Conservation (phyloP, 2,888 invertebrate genomes). For the Trissolcus japonicus region DNA sequence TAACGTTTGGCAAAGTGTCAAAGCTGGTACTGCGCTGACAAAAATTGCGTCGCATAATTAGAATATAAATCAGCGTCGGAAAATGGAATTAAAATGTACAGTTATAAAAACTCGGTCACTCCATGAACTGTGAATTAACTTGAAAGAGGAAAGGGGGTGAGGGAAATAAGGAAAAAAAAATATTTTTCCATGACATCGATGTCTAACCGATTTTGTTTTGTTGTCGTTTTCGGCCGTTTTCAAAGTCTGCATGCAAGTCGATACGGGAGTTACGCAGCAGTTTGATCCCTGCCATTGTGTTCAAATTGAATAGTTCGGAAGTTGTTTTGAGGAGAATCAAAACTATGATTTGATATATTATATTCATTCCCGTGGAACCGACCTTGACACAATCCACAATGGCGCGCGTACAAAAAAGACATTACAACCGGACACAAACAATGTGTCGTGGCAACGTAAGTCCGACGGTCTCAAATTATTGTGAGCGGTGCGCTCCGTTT, state of each 20-base stretch:
- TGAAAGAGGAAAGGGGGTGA: too few species aligned
- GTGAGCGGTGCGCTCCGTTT: conserved; percentile 21
- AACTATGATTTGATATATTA: conserved; percentile 3
- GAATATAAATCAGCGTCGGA: conserved; percentile 22
- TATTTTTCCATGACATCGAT: too few species aligned
- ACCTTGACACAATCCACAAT: conserved; percentile 6
- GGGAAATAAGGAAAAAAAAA: too few species aligned
- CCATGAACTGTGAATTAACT: conserved; percentile 1
- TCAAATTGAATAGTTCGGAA: conserved; percentile 14
- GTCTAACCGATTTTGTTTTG: too few species aligned
- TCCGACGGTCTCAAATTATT: too few species aligned
- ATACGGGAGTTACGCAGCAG: conserved; percentile 14
- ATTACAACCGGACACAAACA: neutral
- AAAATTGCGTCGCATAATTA: conserved; percentile 33
- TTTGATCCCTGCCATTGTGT: conserved; percentile 17
- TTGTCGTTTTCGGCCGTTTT: neutral
- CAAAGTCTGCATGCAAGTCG: neutral
- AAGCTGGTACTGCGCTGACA: conserved; percentile 22
- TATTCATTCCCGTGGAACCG: neutral
- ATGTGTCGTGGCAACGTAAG: too few species aligned
- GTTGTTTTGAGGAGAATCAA: neutral
- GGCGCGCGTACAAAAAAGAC: neutral
- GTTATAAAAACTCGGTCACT: neutral
- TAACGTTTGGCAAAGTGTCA: conserved; percentile 38
- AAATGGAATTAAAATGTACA: conserved; percentile 4